These are phyloP conservation scores for Formicarius rufipectus DNA, from an alignment of 2,113 vertebrate species.

Conservation along the genomic window DNA sequence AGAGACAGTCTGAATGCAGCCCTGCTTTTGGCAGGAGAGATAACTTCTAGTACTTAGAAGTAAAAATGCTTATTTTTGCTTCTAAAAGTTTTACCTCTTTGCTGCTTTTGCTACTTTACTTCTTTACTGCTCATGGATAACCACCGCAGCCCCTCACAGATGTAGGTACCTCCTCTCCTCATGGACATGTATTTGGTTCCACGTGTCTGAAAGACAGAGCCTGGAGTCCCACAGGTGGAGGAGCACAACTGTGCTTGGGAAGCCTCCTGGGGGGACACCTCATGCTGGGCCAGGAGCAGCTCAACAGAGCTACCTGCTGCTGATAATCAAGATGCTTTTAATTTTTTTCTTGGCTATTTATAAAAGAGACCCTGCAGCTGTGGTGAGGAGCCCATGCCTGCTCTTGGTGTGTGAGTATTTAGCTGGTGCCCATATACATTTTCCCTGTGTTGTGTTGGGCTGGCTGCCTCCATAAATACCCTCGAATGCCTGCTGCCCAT, in stretches of 20 bases:
- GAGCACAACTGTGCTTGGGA: rapidly evolving
- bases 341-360: background rate
- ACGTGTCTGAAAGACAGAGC: rapidly evolving
- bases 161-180: background rate
- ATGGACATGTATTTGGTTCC: background rate
- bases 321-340: background rate
- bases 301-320: background rate
- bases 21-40: background rate
- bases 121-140: background rate
- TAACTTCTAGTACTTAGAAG: background rate
- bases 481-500: background rate
- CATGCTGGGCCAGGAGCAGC: background rate
- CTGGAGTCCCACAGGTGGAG: background rate
- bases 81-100: background rate
- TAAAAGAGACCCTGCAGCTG: background rate
- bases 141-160: background rate
- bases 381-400: rapidly evolving
- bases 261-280: background rate
- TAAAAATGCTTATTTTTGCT: background rate
- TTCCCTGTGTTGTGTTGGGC: background rate
- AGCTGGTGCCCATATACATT: background rate
- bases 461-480: background rate
- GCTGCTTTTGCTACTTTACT: background rate
- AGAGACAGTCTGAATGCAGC: background rate
- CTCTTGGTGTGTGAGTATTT: background rate